Conservation (phyloP, 1,140 invertebrate genomes). For the Mercenaria mercenaria region DNA sequence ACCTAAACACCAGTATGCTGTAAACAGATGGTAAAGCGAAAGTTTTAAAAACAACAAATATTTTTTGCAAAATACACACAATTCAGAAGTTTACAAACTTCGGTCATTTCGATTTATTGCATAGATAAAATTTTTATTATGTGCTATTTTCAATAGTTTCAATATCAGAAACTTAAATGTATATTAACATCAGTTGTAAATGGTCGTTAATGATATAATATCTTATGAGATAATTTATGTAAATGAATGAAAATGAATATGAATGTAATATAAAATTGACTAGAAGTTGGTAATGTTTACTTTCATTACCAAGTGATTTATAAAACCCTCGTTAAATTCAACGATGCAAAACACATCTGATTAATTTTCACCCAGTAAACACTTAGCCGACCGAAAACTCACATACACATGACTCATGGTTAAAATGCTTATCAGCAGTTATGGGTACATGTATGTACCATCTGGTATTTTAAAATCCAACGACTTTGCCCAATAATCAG, state of each 20-base stretch:
- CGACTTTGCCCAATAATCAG: no score
- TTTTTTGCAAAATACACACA: no score
- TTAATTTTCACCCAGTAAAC: background rate
- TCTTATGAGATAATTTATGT: background rate
- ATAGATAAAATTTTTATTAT: no score
- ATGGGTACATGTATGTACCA: no score
- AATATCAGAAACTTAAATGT: no score
- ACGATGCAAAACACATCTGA: background rate
- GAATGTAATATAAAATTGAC: background rate
- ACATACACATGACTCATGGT: background rate
- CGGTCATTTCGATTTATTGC: no score
- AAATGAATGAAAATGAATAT: slow-evolving; percentile 3
- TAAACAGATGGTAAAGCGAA: no score
- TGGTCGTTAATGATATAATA: background rate
- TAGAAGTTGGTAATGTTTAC: background rate
- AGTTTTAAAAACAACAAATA: no score
- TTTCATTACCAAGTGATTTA: background rate
- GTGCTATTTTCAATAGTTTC: no score
- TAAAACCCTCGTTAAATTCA: background rate
- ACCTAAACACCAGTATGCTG: no score
- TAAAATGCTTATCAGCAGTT: background rate
- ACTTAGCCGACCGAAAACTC: background rate
- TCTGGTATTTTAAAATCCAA: no score
- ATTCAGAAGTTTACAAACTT: no score
- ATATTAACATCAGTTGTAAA: background rate